Evolutionary conservation across 2,888 invertebrate genomes (phyloP).

Genomic region (Willowsia nigromaculata): DNA sequence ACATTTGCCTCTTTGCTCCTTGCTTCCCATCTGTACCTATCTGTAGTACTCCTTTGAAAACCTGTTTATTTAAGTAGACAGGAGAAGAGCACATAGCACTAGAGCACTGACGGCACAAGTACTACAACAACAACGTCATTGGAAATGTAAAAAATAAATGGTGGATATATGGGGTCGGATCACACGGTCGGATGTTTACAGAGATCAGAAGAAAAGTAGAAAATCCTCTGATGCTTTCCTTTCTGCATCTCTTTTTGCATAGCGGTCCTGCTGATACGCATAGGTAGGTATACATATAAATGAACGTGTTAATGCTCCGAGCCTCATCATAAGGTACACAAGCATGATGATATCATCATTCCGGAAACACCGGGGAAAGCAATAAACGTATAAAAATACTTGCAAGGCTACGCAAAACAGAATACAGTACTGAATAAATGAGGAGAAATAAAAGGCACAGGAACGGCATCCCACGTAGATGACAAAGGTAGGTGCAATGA

Average conservation of each 20-base stretch:
- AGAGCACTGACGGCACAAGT: not conserved
- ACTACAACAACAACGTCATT: not conserved
- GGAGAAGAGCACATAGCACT: not conserved
- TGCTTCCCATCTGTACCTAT: not conserved
- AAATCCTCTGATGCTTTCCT: slow-evolving; percentile 10
- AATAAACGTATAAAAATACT: not conserved
- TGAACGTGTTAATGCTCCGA: not conserved
- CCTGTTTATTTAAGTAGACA: not conserved
- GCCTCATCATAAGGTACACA: not conserved
- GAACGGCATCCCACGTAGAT: too few relatives aligned
- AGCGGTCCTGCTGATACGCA: not conserved
- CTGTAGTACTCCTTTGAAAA: not conserved
- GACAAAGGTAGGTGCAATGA: too few relatives aligned
- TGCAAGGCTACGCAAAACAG: not conserved
- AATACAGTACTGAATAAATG: not conserved
- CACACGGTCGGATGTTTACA: slow-evolving; percentile 14
- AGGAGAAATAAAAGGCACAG: too few relatives aligned
- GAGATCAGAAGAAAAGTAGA: slow-evolving; percentile 36
- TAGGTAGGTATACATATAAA: not conserved
- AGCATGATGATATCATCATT: not conserved
- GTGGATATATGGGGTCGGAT: not conserved
- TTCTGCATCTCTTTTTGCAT: not conserved
- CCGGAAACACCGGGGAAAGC: not conserved
- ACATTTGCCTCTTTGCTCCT: not conserved
- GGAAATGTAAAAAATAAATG: slow-evolving; percentile 10